Percentiles rank a stretch among this genome's conserved stretches.
phyloP scores from a whole-genome alignment of 2,113 vertebrate genomes.

The Austrofundulus limnaeus region DNA sequence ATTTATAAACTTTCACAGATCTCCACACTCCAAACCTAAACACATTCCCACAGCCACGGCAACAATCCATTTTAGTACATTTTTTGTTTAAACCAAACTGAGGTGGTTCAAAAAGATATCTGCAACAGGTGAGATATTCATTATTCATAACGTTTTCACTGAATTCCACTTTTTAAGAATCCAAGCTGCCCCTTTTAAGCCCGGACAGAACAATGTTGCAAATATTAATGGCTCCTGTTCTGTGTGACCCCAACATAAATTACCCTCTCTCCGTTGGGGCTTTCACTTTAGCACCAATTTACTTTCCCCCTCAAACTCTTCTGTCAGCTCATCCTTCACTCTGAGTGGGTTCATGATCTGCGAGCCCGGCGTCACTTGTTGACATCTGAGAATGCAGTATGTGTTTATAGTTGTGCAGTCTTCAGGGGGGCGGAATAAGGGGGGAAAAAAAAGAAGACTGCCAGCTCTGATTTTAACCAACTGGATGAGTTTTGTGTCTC shows the following conservation, averaged over 20 bases:
- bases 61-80: no score
- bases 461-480: slow-evolving; percentile 23
- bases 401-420: slow-evolving; percentile 47
- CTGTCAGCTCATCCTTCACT: slow-evolving; percentile 53
- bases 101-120: slow-evolving; percentile 14
- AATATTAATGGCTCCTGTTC: slow-evolving; percentile 6
- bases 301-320: slow-evolving; percentile 39
- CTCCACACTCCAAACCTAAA: no score
- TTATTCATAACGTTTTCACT: no score
- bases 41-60: no score
- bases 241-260: slow-evolving; percentile 26
- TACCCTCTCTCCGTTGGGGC: slow-evolving; percentile 15
- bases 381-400: slow-evolving; percentile 60
- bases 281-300: slow-evolving; percentile 43
- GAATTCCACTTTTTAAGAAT: no score
- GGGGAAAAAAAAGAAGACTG: background rate
- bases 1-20: no score
- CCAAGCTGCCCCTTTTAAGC: background rate
- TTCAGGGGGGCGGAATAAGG: slow-evolving; percentile 1
- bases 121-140: no score
- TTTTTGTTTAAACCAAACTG: no score
- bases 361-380: slow-evolving; percentile 47
- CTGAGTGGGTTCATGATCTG: slow-evolving; percentile 45
- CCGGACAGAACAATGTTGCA: slow-evolving; percentile 11
- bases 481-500: slow-evolving; percentile 17